phyloP scores from a whole-genome alignment of 1,140 invertebrate genomes.

The Macrosteles quadrilineatus region DNA sequence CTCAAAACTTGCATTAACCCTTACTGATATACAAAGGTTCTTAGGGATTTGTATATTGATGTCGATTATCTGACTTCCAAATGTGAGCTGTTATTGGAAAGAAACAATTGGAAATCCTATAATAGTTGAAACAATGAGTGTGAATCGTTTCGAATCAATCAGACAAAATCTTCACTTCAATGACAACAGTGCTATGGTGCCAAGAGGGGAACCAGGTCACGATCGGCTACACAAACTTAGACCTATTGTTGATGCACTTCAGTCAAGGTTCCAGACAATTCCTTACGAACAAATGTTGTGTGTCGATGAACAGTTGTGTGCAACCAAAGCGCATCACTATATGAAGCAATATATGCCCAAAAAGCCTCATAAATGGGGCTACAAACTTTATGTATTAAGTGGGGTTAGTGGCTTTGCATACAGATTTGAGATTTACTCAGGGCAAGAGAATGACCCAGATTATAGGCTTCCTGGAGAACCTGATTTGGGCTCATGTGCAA shows the following conservation, averaged over 20 bases:
- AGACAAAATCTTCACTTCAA: slow-evolving; percentile 31
- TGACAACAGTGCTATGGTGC: slow-evolving; percentile 21
- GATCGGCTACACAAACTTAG: slow-evolving; percentile 29
- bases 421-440: slow-evolving; percentile 47
- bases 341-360: slow-evolving; percentile 34
- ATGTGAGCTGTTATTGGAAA: slow-evolving; percentile 44
- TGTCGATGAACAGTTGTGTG: slow-evolving; percentile 48
- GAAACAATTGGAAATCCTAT: slow-evolving; percentile 40
- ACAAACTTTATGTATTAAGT: slow-evolving; percentile 47
- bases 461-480: slow-evolving; percentile 26
- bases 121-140: slow-evolving; percentile 20
- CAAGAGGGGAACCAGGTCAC: slow-evolving; percentile 10
- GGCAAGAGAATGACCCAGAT: slow-evolving; percentile 35
- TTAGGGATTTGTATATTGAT: slow-evolving; percentile 48
- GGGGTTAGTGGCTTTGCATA: slow-evolving; percentile 48
- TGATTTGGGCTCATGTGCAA: slow-evolving; percentile 36
- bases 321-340: slow-evolving; percentile 34
- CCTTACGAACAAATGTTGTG: slow-evolving; percentile 45
- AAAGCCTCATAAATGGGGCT: slow-evolving; percentile 38
- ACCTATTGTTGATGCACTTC: slow-evolving; percentile 40
- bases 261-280: slow-evolving; percentile 36
- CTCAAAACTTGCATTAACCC: no score
- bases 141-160: slow-evolving; percentile 30
- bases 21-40: slow-evolving; percentile 40
- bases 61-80: slow-evolving; percentile 47